Base-by-base conservation (phyloP, 2,797 vertebrate species). In the Aldrovandia affinis region DNA sequence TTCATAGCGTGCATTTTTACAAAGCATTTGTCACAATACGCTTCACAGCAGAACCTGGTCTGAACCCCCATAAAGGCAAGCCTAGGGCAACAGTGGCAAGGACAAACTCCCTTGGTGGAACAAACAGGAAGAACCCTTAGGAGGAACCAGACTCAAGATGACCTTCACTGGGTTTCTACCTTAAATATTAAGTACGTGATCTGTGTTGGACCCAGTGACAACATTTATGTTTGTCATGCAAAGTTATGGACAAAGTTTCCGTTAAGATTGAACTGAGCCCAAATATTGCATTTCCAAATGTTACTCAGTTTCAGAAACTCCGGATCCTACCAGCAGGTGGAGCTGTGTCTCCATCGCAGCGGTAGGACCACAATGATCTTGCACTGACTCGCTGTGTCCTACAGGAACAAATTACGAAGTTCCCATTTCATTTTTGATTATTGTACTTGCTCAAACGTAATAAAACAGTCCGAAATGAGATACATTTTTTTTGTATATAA, bases 301-400 rank as follows among this genome's bases (percentile, higher is more conserved):
- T 63, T 44, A 65, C 10, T 18, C 9, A 10, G 3, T 33, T 28
- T 83, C 15, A 68, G 42, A 52, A 52, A 73, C 54, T 61, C 36
- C 3, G 14, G 18, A 63, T 65, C 25, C 28, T 77, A 55, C 79
- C 84, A 61, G n/a, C 57, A 85, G 84, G 36, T 85, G 84, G 79
- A 39, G 30, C 84, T 81, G 68, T 81, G 39, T 39, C 36, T 59
- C 80, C 61, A n/a, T 85, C 50, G 65, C 44, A 59, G 44, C 42
- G 55, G 33, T 55, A 36, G 52, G 22, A 3, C 18, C 28, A 28
- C 20, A 42, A 15, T 81, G 9, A n/a, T 44, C 10, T 44, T 33
- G 59, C 3, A 81, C 14, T 77, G 42, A 10, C 39, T 75, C 18
- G 14, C 30, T 36, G 30, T n/a, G 65, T 83, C 54, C n/a, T 30